These are phyloP conservation scores for Tinea pellionella DNA, from an alignment of 2,888 invertebrate genomes.

Conservation along the genomic window DNA sequence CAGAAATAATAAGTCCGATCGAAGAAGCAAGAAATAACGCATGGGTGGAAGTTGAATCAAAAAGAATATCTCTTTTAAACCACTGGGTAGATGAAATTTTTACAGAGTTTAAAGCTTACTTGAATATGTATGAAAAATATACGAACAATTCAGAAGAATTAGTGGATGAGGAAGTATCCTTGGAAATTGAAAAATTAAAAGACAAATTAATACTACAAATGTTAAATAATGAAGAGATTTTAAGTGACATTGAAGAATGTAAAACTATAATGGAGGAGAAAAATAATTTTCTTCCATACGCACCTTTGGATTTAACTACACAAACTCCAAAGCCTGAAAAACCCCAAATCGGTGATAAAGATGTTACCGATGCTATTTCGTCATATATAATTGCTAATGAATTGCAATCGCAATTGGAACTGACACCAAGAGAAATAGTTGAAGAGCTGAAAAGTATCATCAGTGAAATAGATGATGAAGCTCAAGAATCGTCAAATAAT, in stretches of 20 bases:
- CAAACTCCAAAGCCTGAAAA: constrained; percentile 29
- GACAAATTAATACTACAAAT: neutral
- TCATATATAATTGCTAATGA: constrained; percentile 44
- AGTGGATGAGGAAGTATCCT: constrained; percentile 12
- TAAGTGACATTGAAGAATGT: constrained; percentile 36
- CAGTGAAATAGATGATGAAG: constrained; percentile 37
- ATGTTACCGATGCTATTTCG: constrained; percentile 47
- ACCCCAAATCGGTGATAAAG: constrained; percentile 56
- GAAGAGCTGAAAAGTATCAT: constrained; percentile 45
- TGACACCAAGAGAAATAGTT: constrained; percentile 49
- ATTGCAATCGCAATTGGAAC: constrained; percentile 48
- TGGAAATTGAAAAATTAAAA: constrained; percentile 16
- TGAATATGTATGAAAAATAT: constrained; percentile 27
- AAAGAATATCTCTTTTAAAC: constrained; percentile 39
- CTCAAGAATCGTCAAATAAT: constrained; percentile 28
- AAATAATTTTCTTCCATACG: constrained; percentile 34
- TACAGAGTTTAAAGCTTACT: constrained; percentile 27
- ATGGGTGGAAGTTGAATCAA: constrained; percentile 47
- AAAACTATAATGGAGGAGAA: constrained; percentile 25
- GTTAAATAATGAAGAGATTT: constrained; percentile 28
- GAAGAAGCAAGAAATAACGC: constrained; percentile 39
- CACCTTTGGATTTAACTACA: constrained; percentile 40
- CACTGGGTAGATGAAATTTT: constrained; percentile 39
- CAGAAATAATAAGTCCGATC: constrained; percentile 49
- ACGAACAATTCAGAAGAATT: constrained; percentile 18